phyloP scores from a whole-genome alignment of 2,113 vertebrate genomes.

The Hippopotamus amphibius region DNA sequence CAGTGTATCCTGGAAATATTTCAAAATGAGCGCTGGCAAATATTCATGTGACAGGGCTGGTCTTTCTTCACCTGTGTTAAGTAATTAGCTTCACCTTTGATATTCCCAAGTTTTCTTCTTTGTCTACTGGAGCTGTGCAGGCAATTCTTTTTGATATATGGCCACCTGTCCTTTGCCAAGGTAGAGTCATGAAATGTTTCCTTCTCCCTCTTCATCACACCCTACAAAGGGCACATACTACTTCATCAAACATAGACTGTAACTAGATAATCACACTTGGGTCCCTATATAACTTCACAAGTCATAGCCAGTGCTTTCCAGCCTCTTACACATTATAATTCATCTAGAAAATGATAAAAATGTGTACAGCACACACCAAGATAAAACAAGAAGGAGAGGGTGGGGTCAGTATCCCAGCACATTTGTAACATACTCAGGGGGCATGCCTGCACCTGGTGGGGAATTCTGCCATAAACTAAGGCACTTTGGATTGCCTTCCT shows the following conservation, averaged over 20 bases:
- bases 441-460: fast-evolving
- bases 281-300: neutral
- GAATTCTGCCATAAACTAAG: neutral
- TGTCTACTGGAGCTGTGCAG: neutral
- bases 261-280: neutral
- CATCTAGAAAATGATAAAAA: neutral
- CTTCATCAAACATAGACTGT: slow-evolving; percentile 12
- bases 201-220: neutral
- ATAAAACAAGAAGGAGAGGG: neutral
- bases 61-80: neutral
- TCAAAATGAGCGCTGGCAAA: neutral
- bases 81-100: neutral
- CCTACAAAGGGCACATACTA: neutral
- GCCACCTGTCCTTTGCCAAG: neutral
- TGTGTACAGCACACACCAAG: neutral
- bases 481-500: neutral
- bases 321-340: neutral
- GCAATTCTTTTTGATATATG: neutral
- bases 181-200: neutral
- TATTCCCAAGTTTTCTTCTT: neutral
- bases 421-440: neutral
- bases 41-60: neutral
- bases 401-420: neutral
- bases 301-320: neutral
- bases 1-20: neutral